Conservation (phyloP, 2,888 invertebrate species). For the Drosophila prostipennis region DNA sequence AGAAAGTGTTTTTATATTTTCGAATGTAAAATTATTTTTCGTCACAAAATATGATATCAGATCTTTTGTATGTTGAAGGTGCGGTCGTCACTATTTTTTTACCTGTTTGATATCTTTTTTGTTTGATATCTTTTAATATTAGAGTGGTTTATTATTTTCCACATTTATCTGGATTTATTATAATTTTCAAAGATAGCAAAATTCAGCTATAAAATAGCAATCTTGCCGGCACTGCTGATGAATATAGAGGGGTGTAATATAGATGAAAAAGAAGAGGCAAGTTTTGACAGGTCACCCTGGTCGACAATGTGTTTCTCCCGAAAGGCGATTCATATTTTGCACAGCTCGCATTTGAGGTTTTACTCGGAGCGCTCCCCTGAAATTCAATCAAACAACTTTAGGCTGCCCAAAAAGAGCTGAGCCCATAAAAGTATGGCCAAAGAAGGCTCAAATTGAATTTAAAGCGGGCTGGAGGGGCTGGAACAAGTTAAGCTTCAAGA, state of each 20-base stretch:
- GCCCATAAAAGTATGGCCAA: conserved; percentile 42
- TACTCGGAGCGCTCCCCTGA: conserved; percentile 5
- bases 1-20: too few relatives aligned
- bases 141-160: too few relatives aligned
- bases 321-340: conserved; percentile 39
- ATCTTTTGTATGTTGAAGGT: too few relatives aligned
- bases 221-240: neutral
- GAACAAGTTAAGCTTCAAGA: conserved; percentile 29
- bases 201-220: neutral
- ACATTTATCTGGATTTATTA: too few relatives aligned
- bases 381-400: conserved; percentile 43
- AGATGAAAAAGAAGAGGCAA: conserved; percentile 1
- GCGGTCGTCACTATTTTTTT: too few relatives aligned
- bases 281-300: conserved; percentile 22
- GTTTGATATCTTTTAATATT: too few relatives aligned
- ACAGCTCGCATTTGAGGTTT: conserved; percentile 34
- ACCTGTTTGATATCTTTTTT: too few relatives aligned
- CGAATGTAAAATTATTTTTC: too few relatives aligned
- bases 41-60: too few relatives aligned
- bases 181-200: too few relatives aligned
- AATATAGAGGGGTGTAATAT: neutral
- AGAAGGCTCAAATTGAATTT: conserved; percentile 45
- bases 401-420: conserved; percentile 29
- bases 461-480: conserved; percentile 14
- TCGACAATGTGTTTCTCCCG: conserved; percentile 22